These are phyloP conservation scores for Helicoverpa assulta DNA, from an alignment of 2,888 invertebrate species.

Conservation along the genomic window DNA sequence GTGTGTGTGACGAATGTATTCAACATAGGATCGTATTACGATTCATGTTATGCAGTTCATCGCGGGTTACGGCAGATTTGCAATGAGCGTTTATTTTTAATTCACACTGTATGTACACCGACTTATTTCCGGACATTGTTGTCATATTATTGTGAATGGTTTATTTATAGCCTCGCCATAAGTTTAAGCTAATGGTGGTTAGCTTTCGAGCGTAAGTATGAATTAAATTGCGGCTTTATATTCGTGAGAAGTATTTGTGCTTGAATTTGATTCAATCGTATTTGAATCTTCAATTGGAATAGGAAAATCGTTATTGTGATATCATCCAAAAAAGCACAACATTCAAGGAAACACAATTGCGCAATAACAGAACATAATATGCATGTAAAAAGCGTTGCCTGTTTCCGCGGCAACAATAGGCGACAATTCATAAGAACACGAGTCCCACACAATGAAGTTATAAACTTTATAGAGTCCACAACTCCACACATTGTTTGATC, in stretches of 20 bases:
- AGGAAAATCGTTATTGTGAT: not conserved
- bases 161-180: conserved; percentile 40
- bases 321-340: conserved; percentile 18
- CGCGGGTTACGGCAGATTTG: conserved; percentile 63
- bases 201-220: not conserved
- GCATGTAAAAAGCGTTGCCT: conserved; percentile 60
- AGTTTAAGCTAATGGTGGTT: conserved; percentile 13
- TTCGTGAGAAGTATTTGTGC: not conserved
- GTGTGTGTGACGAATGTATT: conserved; percentile 53
- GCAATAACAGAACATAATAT: conserved; percentile 63
- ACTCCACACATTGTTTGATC: conserved; percentile 54
- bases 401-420: conserved; percentile 66
- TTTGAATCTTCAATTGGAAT: not conserved
- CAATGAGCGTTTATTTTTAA: conserved; percentile 59
- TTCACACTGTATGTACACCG: conserved; percentile 54
- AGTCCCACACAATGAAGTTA: conserved; percentile 59
- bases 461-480: conserved; percentile 57
- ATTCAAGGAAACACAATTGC: conserved; percentile 67
- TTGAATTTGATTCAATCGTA: not conserved
- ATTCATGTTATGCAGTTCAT: conserved; percentile 61
- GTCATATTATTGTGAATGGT: conserved; percentile 47
- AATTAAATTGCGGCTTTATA: not conserved
- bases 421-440: conserved; percentile 65
- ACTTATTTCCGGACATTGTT: conserved; percentile 64
- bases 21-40: conserved; percentile 54